Evolutionary conservation across 2,113 vertebrate species (phyloP).

Genomic region (Baryphthengus martii): DNA sequence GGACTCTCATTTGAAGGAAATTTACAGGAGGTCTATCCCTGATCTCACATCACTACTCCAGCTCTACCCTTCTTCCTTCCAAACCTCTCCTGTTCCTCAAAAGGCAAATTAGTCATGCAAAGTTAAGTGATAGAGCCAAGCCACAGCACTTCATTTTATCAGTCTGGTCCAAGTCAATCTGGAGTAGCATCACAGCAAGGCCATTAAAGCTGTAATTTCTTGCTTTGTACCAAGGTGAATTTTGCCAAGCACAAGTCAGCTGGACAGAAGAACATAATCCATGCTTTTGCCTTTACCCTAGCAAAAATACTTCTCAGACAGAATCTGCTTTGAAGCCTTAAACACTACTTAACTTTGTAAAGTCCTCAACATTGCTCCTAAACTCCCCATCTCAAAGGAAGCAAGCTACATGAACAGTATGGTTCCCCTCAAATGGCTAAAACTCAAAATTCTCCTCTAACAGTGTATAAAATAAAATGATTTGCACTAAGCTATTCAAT

Average conservation of each 20-base stretch:
- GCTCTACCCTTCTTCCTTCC: background rate
- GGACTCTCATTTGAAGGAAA: background rate
- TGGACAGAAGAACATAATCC: background rate
- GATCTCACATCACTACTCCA: background rate
- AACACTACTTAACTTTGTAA: background rate
- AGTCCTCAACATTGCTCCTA: background rate
- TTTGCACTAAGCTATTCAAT: background rate
- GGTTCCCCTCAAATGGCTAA: background rate
- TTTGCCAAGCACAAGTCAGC: background rate
- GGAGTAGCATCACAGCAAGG: background rate
- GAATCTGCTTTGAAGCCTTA: background rate
- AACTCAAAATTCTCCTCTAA: background rate
- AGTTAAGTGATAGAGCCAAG: background rate
- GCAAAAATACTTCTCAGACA: background rate
- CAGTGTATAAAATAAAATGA: background rate
- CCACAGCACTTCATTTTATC: background rate
- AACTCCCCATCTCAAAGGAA: background rate
- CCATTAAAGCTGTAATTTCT: background rate
- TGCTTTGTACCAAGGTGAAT: background rate
- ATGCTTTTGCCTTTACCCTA: background rate
- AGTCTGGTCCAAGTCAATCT: background rate
- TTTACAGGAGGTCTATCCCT: background rate
- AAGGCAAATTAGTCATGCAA: background rate
- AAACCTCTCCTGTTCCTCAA: background rate
- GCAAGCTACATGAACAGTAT: background rate